Evolutionary conservation across 2,113 vertebrate species (phyloP).

Genomic region (Sinosuthora webbiana): DNA sequence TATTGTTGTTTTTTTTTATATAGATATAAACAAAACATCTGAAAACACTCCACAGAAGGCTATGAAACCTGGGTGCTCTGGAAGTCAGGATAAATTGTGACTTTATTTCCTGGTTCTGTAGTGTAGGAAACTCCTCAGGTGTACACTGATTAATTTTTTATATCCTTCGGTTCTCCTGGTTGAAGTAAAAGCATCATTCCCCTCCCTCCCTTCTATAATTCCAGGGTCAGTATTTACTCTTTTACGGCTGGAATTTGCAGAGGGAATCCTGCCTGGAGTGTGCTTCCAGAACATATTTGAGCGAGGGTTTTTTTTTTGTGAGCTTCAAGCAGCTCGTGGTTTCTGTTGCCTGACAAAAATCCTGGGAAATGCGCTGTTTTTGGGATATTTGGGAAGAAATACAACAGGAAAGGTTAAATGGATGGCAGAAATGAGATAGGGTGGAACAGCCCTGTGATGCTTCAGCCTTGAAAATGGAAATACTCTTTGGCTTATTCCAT

Average conservation of each 20-base stretch:
- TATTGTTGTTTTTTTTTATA: neutral
- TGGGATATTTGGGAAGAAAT: neutral
- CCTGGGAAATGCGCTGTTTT: neutral
- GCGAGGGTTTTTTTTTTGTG: neutral
- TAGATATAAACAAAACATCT: neutral
- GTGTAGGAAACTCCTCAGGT: neutral
- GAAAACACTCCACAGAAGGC: neutral
- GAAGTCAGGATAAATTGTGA: neutral
- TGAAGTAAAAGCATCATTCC: neutral
- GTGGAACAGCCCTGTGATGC: neutral
- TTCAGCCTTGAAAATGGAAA: neutral
- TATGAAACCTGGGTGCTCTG: fast-evolving
- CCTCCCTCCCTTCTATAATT: neutral
- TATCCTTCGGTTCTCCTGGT: fast-evolving
- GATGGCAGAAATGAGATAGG: neutral
- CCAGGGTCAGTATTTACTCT: neutral
- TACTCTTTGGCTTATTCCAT: neutral
- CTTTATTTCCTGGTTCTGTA: neutral
- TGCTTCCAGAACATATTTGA: neutral
- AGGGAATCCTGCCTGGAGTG: neutral
- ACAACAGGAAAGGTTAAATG: neutral
- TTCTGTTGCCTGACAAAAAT: neutral
- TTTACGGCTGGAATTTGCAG: neutral
- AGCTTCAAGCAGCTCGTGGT: neutral
- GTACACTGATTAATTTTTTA: neutral